Conservation (phyloP, 2,113 vertebrate genomes). For the Pachyramphus minor region DNA sequence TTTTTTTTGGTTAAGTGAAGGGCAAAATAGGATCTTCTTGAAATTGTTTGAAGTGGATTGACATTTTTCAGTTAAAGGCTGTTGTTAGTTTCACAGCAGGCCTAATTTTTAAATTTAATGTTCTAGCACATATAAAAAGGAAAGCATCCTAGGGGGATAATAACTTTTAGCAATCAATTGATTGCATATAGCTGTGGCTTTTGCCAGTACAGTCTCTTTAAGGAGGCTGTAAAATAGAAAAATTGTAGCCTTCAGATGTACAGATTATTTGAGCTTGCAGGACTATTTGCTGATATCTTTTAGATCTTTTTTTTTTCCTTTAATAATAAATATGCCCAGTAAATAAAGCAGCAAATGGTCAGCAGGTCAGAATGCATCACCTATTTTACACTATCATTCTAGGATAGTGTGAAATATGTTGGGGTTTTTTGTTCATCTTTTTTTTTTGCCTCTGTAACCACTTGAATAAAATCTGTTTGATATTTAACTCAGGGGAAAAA, state of each 20-base stretch:
- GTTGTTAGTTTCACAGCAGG: constrained; percentile 55
- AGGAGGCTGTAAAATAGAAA: constrained; percentile 24
- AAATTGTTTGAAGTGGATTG: constrained; percentile 58
- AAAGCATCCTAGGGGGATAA: constrained; percentile 60
- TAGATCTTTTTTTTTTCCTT: neutral
- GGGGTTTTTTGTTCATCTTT: rapidly evolving
- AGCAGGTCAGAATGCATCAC: neutral
- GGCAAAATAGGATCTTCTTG: constrained; percentile 37
- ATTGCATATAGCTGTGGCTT: constrained; percentile 46
- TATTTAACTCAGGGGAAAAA: neutral
- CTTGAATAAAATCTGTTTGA: neutral
- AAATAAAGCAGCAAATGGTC: neutral
- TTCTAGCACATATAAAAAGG: constrained; percentile 38
- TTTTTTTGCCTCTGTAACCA: neutral
- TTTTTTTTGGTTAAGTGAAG: neutral
- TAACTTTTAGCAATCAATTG: constrained; percentile 58
- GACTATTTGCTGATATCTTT: neutral
- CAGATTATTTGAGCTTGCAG: neutral
- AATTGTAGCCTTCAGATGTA: neutral
- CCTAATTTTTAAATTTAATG: constrained; percentile 55
- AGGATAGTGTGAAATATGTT: rapidly evolving
- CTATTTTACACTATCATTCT: neutral
- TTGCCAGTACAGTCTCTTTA: constrained; percentile 34
- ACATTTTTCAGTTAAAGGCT: constrained; percentile 60
- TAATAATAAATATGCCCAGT: neutral